Percentiles rank a stretch among this genome's conserved stretches.
Conservation (phyloP, 2,797 vertebrate species). For the Poliocrania exsul region DNA sequence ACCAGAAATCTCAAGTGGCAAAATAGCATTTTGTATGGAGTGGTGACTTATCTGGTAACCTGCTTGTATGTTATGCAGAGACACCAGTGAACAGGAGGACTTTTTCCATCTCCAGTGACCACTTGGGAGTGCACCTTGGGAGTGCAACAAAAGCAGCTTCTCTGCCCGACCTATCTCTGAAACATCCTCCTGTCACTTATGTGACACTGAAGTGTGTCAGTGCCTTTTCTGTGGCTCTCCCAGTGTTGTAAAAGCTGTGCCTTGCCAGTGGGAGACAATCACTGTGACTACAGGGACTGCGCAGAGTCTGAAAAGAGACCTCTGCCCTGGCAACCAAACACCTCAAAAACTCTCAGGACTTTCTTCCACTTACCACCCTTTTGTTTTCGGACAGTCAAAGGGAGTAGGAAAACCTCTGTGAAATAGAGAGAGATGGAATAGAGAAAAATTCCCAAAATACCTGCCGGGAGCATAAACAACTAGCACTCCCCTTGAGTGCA, state of each 20-base stretch:
- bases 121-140: not conserved
- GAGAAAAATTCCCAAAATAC: not conserved
- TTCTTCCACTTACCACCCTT: not conserved
- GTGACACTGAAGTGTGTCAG: not conserved
- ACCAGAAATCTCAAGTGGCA: not conserved
- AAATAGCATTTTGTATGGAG: not conserved
- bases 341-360: not conserved
- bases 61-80: not conserved
- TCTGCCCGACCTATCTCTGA: accelerated
- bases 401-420: not conserved
- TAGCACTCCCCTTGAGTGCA: not conserved
- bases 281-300: not conserved
- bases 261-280: not conserved
- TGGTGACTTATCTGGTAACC: not conserved
- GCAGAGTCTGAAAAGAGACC: not conserved
- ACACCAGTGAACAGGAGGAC: not conserved
- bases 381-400: not conserved
- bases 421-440: not conserved
- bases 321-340: not conserved
- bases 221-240: not conserved
- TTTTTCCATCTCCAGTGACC: not conserved
- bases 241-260: not conserved
- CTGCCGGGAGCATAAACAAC: not conserved
- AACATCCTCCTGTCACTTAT: accelerated
- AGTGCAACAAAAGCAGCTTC: not conserved